A percentile compares a stretch with the other conserved stretches of the same genome.
phyloP scores from a whole-genome alignment of 1,140 invertebrate species.

The Drosophila persimilis region DNA sequence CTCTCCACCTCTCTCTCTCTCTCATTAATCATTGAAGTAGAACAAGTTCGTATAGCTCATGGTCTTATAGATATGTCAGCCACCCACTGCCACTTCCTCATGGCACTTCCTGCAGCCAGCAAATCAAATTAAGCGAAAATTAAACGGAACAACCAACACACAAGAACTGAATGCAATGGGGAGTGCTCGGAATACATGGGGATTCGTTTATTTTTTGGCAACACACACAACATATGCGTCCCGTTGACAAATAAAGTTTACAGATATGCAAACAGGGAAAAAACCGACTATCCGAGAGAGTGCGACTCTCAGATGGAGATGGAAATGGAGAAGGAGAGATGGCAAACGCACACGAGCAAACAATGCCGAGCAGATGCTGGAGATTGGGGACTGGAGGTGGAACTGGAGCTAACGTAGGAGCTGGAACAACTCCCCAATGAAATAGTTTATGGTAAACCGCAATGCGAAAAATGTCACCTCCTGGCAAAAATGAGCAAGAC shows the following conservation, averaged over 20 bases:
- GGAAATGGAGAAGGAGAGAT: conserved; percentile 32
- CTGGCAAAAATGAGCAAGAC: conserved; percentile 70
- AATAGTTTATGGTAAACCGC: conserved; percentile 82
- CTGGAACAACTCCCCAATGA: conserved; percentile 69
- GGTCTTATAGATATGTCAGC: conserved; percentile 48
- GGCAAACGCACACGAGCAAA: conserved; percentile 71
- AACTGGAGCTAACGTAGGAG: conserved; percentile 33
- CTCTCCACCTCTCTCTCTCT: neutral
- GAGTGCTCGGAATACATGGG: conserved; percentile 20
- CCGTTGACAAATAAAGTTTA: conserved; percentile 78
- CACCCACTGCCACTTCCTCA: neutral
- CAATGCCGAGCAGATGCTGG: conserved; percentile 57
- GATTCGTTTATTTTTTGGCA: conserved; percentile 69
- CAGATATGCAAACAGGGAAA: conserved; percentile 63
- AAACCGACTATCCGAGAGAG: neutral
- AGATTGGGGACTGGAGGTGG: neutral
- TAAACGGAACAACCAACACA: conserved; percentile 59
- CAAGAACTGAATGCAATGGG: conserved; percentile 32
- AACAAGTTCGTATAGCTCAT: conserved; percentile 22
- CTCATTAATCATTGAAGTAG: conserved; percentile 30
- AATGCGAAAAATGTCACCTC: conserved; percentile 82
- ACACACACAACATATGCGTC: conserved; percentile 72
- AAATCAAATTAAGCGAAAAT: conserved; percentile 74
- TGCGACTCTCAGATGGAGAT: conserved; percentile 3
- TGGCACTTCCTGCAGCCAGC: conserved; percentile 12